Base-by-base conservation (phyloP, 2,113 vertebrate species). In the Montifringilla adamsi region DNA sequence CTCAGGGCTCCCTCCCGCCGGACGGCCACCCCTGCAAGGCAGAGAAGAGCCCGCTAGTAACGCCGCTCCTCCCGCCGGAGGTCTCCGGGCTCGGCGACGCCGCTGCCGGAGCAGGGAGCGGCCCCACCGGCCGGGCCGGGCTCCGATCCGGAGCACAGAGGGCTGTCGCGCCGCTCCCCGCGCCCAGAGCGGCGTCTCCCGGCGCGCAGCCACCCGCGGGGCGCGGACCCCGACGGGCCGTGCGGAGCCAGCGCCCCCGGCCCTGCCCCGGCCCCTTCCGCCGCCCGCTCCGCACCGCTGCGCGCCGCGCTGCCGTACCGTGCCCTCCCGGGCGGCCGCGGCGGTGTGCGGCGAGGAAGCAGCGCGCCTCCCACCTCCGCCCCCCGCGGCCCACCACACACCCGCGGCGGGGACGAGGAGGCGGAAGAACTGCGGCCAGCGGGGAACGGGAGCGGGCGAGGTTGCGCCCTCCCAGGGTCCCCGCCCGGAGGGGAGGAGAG, bases 401-500 rank as follows among this genome's bases (percentile, higher is more conserved):
- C 66, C 76, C 76, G 50, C 77, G 70, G 69, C 62, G 47, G 60
- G 82, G 66, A 69, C 33, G n/a, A 67, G 72, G 62, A 85, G 89
- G 52, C 79, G 83, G 53, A 92, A 72, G 59, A 74, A 93, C 64
- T 30, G 69, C 44, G 67, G 53, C 44, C 86, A 69, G 90, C 77
- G 81, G 69, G 35, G 63, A 76, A 52, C 68, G 55, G 74, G 44
- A 59, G 59, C 82, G 93, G 77, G 72, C 43, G 91, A 85, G 88
- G 94, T 95, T 91, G 87, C 69, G 82, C 84, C 87, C 94, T 95
- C 91, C 60, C 84, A 93, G 94, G 91, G 88, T 89, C 91, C 46
- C 91, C 94, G 91, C 94, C 89, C 92, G 94, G 67, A 68, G 90
- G 92, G 89, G 85, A 94, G 94, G 92, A 88, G 94, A 70, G 82